Percentiles rank a stretch among this genome's conserved stretches.
Evolutionary conservation across 2,113 vertebrate genomes (phyloP).

Genomic region (Cebidichthys violaceus): DNA sequence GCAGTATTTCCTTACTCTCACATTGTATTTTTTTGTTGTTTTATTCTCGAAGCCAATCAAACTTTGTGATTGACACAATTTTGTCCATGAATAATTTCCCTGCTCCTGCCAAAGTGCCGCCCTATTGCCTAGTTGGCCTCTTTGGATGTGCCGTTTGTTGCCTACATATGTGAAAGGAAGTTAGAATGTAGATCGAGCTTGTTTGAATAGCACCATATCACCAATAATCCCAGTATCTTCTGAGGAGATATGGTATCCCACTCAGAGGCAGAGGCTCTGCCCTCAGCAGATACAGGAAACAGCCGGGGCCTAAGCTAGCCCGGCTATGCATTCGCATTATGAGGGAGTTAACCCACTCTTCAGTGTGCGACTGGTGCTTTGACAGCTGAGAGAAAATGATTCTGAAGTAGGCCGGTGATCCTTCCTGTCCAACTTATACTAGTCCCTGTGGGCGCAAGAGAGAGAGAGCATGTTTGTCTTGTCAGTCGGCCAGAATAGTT

Average conservation of each 20-base stretch:
- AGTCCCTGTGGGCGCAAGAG: conserved; percentile 32
- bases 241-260: neutral
- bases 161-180: neutral
- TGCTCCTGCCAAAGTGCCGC: neutral
- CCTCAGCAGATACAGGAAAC: conserved; percentile 34
- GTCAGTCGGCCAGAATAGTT: conserved; percentile 64
- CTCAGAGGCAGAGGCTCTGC: neutral
- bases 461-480: conserved; percentile 63
- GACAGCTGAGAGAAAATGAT: conserved; percentile 72
- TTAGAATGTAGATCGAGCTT: neutral
- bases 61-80: neutral
- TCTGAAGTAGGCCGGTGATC: conserved; percentile 56
- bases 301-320: conserved; percentile 4
- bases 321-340: conserved; percentile 2
- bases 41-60: neutral
- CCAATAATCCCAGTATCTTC: neutral
- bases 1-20: too few relatives aligned
- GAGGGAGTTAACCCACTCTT: conserved; percentile 37
- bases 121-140: neutral
- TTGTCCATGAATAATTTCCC: neutral
- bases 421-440: conserved; percentile 60
- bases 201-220: neutral
- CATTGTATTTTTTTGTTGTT: neutral
- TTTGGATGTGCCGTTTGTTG: neutral
- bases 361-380: conserved; percentile 48